Conservation (phyloP, 1,140 invertebrate species). For the Drosophila watanabei region DNA sequence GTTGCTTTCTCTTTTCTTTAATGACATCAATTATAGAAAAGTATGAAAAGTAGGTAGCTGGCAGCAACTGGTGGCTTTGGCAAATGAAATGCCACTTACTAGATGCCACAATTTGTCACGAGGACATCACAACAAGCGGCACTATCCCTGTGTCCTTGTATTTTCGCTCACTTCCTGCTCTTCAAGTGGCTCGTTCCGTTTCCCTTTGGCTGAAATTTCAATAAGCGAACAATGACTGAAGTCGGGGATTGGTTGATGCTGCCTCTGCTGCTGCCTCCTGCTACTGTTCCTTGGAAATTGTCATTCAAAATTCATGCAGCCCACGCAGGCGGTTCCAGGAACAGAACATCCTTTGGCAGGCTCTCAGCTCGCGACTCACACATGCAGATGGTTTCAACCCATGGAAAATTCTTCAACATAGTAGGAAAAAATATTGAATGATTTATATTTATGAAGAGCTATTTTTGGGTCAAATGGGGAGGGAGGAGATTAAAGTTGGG, state of each 20-base stretch:
- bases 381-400: conserved; percentile 63
- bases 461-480: conserved; percentile 6
- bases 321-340: conserved; percentile 48
- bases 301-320: conserved; percentile 80
- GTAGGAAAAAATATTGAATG: conserved; percentile 9
- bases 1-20: conserved; percentile 4
- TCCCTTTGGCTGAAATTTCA: conserved; percentile 37
- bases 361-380: conserved; percentile 32
- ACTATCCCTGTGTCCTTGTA: conserved; percentile 39
- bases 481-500: neutral
- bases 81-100: conserved; percentile 64
- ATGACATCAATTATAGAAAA: conserved; percentile 29
- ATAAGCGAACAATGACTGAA: conserved; percentile 41
- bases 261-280: conserved; percentile 27
- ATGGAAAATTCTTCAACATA: conserved; percentile 36
- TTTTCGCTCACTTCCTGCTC: conserved; percentile 60
- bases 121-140: conserved; percentile 41
- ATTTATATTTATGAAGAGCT: conserved; percentile 11
- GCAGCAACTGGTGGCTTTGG: conserved; percentile 60
- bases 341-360: conserved; percentile 42
- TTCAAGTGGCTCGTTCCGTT: conserved; percentile 73
- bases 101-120: conserved; percentile 58
- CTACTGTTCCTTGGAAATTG: conserved; percentile 31
- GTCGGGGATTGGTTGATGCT: conserved; percentile 34
- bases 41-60: neutral